phyloP scores from a whole-genome alignment of 1,140 invertebrate genomes.

The Eriosoma lanigerum region DNA sequence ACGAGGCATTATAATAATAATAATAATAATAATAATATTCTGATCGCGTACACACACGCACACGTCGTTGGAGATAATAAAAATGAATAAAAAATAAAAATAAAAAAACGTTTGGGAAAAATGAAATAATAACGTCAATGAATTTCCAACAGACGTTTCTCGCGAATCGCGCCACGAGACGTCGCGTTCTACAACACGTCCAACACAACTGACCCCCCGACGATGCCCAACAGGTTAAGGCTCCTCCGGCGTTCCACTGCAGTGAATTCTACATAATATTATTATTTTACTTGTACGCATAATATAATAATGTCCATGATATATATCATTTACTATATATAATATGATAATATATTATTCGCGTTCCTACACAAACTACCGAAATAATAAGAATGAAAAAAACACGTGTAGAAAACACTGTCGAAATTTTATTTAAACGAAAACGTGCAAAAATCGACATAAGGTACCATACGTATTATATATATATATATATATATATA shows the following conservation, averaged over 20 bases:
- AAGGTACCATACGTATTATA: neutral
- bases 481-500: too few relatives aligned
- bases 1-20: neutral
- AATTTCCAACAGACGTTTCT: conserved; percentile 34
- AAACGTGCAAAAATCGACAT: conserved; percentile 20
- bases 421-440: neutral
- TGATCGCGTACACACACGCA: neutral
- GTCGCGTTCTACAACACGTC: conserved; percentile 6
- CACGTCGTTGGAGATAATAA: conserved; percentile 7
- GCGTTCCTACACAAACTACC: neutral
- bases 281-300: too few relatives aligned
- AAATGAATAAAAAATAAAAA: conserved; percentile 2
- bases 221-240: neutral
- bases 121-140: conserved; percentile 44
- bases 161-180: conserved; percentile 47
- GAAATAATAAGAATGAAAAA: neutral
- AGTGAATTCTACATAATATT: neutral
- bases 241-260: neutral
- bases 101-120: neutral
- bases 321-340: too few relatives aligned
- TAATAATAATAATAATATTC: too few relatives aligned
- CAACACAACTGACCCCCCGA: neutral
- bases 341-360: neutral
- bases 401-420: neutral
- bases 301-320: neutral